phyloP scores from a whole-genome alignment of 2,797 vertebrate genomes.

The Melanogrammus aeglefinus region DNA sequence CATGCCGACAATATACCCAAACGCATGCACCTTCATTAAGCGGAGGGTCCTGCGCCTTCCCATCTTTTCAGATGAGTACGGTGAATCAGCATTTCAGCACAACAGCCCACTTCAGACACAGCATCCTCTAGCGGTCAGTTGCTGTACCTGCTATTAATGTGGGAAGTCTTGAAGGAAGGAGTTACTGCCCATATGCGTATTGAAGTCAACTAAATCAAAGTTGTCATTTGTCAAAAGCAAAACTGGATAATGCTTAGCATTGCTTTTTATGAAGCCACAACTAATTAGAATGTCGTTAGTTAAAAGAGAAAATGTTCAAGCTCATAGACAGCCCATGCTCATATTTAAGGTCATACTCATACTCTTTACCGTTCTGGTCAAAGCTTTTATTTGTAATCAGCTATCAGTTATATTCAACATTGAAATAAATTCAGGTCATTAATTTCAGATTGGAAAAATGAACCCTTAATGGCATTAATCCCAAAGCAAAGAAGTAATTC shows the following conservation, averaged over 20 bases:
- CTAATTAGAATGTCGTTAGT: neutral
- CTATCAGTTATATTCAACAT: neutral
- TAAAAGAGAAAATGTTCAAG: neutral
- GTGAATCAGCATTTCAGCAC: constrained; percentile 50
- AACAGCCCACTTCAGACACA: constrained; percentile 10
- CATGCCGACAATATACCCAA: neutral
- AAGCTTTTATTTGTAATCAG: neutral
- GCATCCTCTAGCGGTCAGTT: constrained; percentile 39
- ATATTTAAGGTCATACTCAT: neutral
- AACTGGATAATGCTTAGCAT: no score
- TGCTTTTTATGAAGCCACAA: neutral
- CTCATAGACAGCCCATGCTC: neutral
- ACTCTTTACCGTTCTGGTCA: neutral
- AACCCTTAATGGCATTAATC: constrained; percentile 3
- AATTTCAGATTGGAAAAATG: constrained; percentile 9
- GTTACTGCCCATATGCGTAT: neutral
- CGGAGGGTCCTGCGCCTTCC: neutral
- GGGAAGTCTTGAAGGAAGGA: neutral
- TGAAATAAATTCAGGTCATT: neutral
- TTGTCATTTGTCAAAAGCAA: neutral
- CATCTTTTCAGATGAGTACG: constrained; percentile 7
- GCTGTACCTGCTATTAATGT: neutral
- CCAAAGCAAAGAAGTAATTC: constrained; percentile 12
- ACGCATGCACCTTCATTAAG: neutral
- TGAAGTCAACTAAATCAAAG: neutral